These are phyloP conservation scores for Entomyzon cyanotis DNA, from an alignment of 2,113 vertebrate genomes.

Conservation along the genomic window DNA sequence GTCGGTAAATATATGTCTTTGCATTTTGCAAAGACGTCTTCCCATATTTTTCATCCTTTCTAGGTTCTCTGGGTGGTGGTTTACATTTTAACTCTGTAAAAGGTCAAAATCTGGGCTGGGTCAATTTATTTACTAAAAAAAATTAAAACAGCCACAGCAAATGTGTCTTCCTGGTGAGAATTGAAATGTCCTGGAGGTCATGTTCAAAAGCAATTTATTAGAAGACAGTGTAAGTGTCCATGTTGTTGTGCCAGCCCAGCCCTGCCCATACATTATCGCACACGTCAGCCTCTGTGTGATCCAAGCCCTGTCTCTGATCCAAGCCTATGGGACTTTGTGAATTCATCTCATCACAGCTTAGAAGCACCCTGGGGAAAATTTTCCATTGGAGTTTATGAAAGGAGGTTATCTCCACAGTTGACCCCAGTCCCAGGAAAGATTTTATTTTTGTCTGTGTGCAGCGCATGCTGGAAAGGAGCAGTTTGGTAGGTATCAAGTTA, in stretches of 20 bases:
- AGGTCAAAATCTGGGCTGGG: conserved; percentile 15
- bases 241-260: background rate
- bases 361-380: background rate
- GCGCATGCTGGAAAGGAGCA: background rate
- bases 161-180: background rate
- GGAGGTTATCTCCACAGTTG: background rate
- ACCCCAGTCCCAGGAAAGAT: background rate
- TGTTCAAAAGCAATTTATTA: background rate
- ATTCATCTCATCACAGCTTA: background rate
- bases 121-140: conserved; percentile 4
- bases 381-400: background rate
- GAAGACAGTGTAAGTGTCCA: background rate
- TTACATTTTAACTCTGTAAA: background rate
- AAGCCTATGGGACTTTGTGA: background rate
- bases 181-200: background rate
- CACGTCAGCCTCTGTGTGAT: background rate
- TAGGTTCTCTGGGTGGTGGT: background rate
- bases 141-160: background rate
- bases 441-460: background rate
- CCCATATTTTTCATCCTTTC: background rate
- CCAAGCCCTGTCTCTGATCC: background rate
- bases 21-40: background rate
- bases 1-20: background rate
- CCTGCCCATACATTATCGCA: background rate
- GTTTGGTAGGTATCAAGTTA: background rate